Percentiles rank a stretch among this genome's conserved stretches.
Conservation (phyloP, 2,113 vertebrate species). For the Nannobrachium achirus region DNA sequence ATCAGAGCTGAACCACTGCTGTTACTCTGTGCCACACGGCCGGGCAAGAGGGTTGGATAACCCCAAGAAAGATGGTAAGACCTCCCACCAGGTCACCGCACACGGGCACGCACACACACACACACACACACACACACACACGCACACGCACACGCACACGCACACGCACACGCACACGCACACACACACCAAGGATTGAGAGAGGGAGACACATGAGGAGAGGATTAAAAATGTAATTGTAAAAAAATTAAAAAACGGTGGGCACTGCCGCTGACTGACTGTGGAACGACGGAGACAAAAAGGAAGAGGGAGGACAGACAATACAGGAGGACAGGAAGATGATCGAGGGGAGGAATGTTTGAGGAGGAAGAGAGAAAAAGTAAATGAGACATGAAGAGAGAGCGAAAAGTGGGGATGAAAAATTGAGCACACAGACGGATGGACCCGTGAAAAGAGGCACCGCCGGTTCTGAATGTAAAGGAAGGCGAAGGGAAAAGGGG, state of each 20-base stretch:
- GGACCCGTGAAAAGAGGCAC: neutral
- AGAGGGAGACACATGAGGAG: slow-evolving; percentile 25
- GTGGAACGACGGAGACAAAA: slow-evolving; percentile 6
- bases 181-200: slow-evolving; percentile 6
- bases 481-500: slow-evolving; percentile 32
- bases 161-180: slow-evolving; percentile 22
- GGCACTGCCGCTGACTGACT: neutral
- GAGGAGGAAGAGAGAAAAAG: slow-evolving; percentile 29
- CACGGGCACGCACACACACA: slow-evolving; percentile 9
- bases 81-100: neutral
- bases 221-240: neutral
- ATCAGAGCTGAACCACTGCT: slow-evolving; percentile 20
- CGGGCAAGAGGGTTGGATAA: slow-evolving; percentile 61
- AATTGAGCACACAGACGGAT: slow-evolving; percentile 12
- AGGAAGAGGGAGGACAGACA: slow-evolving; percentile 42
- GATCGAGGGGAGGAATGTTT: slow-evolving; percentile 24
- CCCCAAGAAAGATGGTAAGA: too few species aligned
- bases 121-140: slow-evolving; percentile 27
- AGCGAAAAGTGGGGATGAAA: slow-evolving; percentile 1
- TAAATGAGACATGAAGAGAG: slow-evolving; percentile 47
- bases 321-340: slow-evolving; percentile 40
- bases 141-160: slow-evolving; percentile 19
- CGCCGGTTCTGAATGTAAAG: neutral
- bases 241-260: too few species aligned
- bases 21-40: too few species aligned